A percentile compares a stretch with the other conserved stretches of the same genome.
phyloP scores from a whole-genome alignment of 2,797 vertebrate species.

The Muraenolepis orangiensis region DNA sequence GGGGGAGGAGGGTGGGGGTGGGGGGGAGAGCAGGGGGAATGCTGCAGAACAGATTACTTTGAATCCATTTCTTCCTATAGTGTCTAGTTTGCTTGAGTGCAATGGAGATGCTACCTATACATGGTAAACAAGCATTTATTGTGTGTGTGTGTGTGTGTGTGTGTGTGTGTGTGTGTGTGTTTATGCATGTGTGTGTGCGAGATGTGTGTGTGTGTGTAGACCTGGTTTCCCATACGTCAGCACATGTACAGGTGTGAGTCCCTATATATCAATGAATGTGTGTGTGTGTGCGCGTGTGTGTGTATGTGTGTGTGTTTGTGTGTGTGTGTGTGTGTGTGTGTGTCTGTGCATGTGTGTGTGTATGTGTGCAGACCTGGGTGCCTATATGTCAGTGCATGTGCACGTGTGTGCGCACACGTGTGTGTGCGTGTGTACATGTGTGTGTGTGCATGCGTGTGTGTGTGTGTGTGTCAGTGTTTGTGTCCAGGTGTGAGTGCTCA shows the following conservation, averaged over 20 bases:
- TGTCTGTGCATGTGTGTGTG: neutral
- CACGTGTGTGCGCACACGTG: neutral
- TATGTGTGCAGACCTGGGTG: neutral
- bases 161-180: neutral
- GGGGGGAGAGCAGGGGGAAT: neutral
- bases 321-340: neutral
- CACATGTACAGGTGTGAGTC: neutral
- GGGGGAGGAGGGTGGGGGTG: neutral
- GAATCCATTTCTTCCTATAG: slow-evolving; percentile 2
- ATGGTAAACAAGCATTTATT: neutral
- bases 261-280: neutral
- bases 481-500: neutral
- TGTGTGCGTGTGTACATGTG: neutral
- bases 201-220: neutral
- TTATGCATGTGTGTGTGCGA: neutral
- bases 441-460: neutral
- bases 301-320: neutral
- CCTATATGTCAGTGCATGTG: neutral
- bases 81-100: neutral
- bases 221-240: neutral
- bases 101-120: neutral
- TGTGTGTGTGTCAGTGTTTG: neutral
- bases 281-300: neutral
- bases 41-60: neutral
- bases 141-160: neutral